phyloP scores from a whole-genome alignment of 2,888 invertebrate genomes.

The Drosophila anceps region DNA sequence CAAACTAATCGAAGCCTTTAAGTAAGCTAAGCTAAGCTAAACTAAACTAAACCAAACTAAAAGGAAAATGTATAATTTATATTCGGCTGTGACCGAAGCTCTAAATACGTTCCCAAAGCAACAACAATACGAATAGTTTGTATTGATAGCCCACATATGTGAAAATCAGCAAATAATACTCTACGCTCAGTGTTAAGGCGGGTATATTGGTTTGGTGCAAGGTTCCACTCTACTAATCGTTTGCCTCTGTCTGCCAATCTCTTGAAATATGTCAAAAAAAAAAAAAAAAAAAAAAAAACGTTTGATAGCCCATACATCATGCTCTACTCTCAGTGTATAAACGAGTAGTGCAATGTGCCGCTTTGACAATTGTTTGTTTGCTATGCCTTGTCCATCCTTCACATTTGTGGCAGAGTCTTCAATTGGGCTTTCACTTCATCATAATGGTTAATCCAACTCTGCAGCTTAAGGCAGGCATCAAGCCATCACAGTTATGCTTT shows the following conservation, averaged over 20 bases:
- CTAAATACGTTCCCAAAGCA: background rate
- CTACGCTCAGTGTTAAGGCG: background rate
- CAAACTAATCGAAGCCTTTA: conserved; percentile 5
- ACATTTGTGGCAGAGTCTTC: background rate
- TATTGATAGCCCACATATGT: background rate
- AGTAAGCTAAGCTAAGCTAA: conserved; percentile 3
- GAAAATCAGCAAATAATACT: conserved; percentile 1
- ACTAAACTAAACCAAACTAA: conserved; percentile 1
- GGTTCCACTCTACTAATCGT: background rate
- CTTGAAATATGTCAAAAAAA: background rate
- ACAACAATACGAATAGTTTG: background rate
- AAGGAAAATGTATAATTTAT: background rate
- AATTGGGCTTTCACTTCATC: no score
- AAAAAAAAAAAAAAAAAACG: background rate
- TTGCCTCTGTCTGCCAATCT: background rate
- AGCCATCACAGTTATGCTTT: no score
- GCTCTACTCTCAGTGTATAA: background rate
- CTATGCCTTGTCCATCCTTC: background rate
- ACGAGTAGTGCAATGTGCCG: background rate
- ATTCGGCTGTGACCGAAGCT: background rate
- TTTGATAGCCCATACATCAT: background rate
- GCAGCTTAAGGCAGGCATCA: no score
- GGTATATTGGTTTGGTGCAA: background rate
- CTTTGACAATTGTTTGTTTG: background rate
- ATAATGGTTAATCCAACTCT: no score